phyloP scores from a whole-genome alignment of 2,888 invertebrate genomes.

The Ommatoiulus sabulosus region DNA sequence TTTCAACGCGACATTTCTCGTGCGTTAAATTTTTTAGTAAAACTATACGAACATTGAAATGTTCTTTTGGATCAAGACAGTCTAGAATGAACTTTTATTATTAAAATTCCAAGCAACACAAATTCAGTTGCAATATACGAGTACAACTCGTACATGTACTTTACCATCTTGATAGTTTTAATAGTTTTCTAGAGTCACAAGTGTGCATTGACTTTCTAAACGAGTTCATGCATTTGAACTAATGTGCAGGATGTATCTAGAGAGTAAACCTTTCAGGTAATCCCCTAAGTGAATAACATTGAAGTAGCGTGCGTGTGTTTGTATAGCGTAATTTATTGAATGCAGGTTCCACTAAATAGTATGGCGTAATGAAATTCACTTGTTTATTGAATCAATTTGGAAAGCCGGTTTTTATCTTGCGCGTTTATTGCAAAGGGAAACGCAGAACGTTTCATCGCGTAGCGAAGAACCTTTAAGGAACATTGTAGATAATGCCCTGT shows the following conservation, averaged over 20 bases:
- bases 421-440: neutral
- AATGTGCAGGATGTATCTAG: neutral
- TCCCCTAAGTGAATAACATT: neutral
- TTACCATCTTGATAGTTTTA: neutral
- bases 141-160: neutral
- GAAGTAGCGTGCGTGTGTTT: neutral
- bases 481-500: neutral
- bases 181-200: neutral
- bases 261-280: neutral
- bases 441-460: neutral
- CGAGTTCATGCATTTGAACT: neutral
- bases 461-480: neutral
- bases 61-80: neutral
- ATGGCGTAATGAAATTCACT: neutral
- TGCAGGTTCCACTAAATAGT: neutral
- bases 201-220: neutral
- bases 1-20: neutral
- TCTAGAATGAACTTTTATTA: neutral
- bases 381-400: conserved; percentile 35
- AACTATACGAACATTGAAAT: neutral
- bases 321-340: neutral
- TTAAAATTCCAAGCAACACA: neutral
- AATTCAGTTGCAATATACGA: neutral
- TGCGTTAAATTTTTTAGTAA: neutral
- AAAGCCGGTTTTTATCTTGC: neutral